Evolutionary conservation across 2,797 vertebrate genomes (phyloP).

Genomic region (Sebastes vulpes): DNA sequence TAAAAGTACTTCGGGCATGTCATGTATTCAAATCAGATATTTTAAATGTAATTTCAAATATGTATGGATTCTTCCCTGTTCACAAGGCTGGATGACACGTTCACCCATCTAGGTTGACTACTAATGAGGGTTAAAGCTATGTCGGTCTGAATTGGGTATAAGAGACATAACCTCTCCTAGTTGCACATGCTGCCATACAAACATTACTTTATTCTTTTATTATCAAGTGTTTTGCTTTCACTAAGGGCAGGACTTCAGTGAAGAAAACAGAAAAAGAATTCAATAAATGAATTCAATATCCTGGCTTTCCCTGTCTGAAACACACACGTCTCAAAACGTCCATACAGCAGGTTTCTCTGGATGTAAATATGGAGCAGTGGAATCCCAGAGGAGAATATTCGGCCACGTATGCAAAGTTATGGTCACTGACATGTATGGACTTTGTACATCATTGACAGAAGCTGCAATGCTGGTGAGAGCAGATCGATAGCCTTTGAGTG

Average conservation of each 20-base stretch:
- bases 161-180: background rate
- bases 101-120: background rate
- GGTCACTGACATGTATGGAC: conserved; percentile 4
- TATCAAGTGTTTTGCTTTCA: background rate
- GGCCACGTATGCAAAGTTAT: background rate
- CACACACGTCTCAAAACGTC: background rate
- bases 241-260: background rate
- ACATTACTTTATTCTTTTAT: no score
- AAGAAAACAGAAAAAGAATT: background rate
- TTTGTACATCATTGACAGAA: background rate
- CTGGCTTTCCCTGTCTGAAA: background rate
- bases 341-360: background rate
- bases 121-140: background rate
- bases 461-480: background rate
- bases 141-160: background rate
- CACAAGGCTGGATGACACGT: no score
- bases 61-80: background rate
- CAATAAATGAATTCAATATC: background rate
- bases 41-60: background rate
- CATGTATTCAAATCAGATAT: background rate
- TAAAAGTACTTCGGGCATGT: no score
- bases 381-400: background rate
- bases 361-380: background rate
- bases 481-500: conserved; percentile 4
- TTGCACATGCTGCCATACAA: no score